Base-by-base conservation (phyloP, 2,888 invertebrate species). In the Cheilosia impressa region DNA sequence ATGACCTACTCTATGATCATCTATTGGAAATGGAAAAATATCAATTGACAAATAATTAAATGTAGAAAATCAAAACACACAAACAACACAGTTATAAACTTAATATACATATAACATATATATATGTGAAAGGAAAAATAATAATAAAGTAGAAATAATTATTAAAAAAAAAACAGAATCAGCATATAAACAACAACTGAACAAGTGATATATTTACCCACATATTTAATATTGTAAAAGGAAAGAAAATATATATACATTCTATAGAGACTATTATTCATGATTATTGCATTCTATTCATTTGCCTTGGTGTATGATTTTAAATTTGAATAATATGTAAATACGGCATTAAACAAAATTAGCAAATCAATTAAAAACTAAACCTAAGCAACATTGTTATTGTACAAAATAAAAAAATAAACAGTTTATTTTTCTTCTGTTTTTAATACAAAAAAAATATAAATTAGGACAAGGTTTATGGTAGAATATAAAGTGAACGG, bases 1-100 rank as follows among this genome's bases (percentile, higher is more conserved):
- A 94, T 88, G 94, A 93, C 88, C 90, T 93, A 88, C 91, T 94
- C 13, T 93, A 93, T 87, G 91, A 92, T 80, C 93, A 93, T 91
- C 90, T 94, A 80, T 82, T 92, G 66, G 92, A 92, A 87, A 89
- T 92, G 89, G 91, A 92, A 82, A 91, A 91, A 90, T 92, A 92
- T 89, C 91, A 92, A 89, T 89, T 92, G 90, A 91, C 91, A 91
- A 91, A 91, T 91, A 92, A 92, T 90, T 92, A 90, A 91, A 62
- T 57, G 22, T 55, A 66, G 47, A 68, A 62, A 10, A 58, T n/a
- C n/a, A 52, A 45, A 60, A 52, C 7, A 10, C n/a, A 75, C 41
- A n/a, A n/a, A 19, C 34, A 38, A 24, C 75, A 57, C 19, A 38
- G 50, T 53, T 66, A 60, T 66, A 69, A 41, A 31, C 31, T 31